Percentiles rank a stretch among this genome's conserved stretches.
These are phyloP conservation scores for Drosophila macrothrix DNA, from an alignment of 2,888 invertebrate genomes.

Conservation along the genomic window DNA sequence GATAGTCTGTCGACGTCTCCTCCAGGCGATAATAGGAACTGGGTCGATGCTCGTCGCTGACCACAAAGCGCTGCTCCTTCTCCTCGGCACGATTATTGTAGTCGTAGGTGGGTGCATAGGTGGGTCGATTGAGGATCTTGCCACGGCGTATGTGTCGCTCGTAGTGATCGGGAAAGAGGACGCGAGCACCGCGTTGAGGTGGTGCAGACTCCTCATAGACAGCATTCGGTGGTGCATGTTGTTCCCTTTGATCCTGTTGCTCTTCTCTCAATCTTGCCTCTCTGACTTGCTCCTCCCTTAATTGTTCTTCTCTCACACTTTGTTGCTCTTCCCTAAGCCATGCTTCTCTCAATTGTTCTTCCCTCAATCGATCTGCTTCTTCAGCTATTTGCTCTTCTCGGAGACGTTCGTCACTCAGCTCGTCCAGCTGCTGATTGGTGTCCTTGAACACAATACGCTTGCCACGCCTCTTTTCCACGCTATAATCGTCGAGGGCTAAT, in stretches of 20 bases:
- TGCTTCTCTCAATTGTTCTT: conserved; percentile 26
- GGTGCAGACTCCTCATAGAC: conserved; percentile 65
- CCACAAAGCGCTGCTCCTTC: conserved; percentile 65
- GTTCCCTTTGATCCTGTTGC: conserved; percentile 11
- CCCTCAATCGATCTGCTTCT: conserved; percentile 25
- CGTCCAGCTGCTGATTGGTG: conserved; percentile 53
- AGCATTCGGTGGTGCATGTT: conserved; percentile 54
- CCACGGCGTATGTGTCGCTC: conserved; percentile 77
- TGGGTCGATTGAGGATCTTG: conserved; percentile 81
- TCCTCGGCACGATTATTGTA: conserved; percentile 45
- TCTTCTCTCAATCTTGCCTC: conserved; percentile 15
- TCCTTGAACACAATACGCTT: conserved; percentile 72
- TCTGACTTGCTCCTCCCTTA: conserved; percentile 13
- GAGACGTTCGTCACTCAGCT: conserved; percentile 34
- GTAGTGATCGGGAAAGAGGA: conserved; percentile 86
- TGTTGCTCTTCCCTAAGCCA: conserved; percentile 21
- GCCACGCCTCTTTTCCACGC: conserved; percentile 52
- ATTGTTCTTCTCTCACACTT: conserved; percentile 24
- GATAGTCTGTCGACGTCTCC: conserved; percentile 37
- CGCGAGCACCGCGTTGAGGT: conserved; percentile 75
- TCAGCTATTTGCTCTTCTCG: conserved; percentile 26
- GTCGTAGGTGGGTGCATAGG: conserved; percentile 66
- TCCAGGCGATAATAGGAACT: conserved; percentile 60
- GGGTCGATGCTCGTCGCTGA: conserved; percentile 67
- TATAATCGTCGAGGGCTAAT: conserved; percentile 42